Evolutionary conservation across 2,888 invertebrate genomes (phyloP), one percentile per base, ranked within the genome.

Genomic region (Omphaloscelis lunosa): DNA sequence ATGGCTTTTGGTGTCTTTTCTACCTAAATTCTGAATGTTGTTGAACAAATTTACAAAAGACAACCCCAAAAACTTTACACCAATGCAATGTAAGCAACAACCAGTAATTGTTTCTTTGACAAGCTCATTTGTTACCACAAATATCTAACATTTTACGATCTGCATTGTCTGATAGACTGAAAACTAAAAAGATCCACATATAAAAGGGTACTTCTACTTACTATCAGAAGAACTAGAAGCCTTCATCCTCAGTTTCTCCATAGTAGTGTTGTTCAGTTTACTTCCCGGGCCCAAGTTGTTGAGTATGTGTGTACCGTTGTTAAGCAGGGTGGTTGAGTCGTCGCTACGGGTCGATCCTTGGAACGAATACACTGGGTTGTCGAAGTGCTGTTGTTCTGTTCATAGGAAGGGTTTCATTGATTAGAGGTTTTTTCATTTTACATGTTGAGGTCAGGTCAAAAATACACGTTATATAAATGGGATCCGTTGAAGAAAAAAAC

Each of bases 291-390:
- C 93, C 66, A 98, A 93, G 93, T 98, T 97, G 92, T 98, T 98
- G 70, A 97, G 93, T 59, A 97, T 97, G 73, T 96, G 96, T 45
- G 95, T 95, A 0, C 95, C 96, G 86, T 97, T 97, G 91, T 97
- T 97, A 77, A 97, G 94, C 65, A 97, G 89, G 67, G 97, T 96
- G 0, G 95, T 89, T 0, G 97, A 96, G 89, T 97, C 97, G 84
- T 97, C 97, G 75, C 97, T 95, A 20, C 97, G 95, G 34, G 94
- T 93, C 29, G 95, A 95, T 0, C 93, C 92, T 93, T 98, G 98
- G 95, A 97, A 98, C 20, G 98, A 98, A 94, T 99, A 99, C 8
- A 98, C 98, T 0, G 99, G 99, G 97, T 99, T 99, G 95, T 99
- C 99, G 94, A 99, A 99, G 94, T 99, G 99, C 93, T 98, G 98